phyloP scores from a whole-genome alignment of 2,797 vertebrate species.

The Loris lydekkerianus region DNA sequence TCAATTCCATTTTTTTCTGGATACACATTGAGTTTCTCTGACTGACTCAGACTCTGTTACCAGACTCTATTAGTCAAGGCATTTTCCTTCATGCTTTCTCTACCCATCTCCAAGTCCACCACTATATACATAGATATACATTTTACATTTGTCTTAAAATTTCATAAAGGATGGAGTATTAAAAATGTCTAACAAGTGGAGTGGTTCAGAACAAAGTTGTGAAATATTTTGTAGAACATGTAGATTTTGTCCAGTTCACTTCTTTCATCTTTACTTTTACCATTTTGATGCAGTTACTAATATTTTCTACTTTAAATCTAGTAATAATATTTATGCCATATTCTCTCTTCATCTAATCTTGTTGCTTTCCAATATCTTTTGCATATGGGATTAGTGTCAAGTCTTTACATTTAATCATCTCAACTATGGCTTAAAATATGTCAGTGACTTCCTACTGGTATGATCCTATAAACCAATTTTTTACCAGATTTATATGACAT shows the following conservation, averaged over 20 bases:
- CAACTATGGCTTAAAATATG: not conserved
- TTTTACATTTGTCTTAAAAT: not conserved
- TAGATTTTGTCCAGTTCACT: not conserved
- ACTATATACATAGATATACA: not conserved
- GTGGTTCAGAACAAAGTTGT: not conserved
- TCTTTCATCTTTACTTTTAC: not conserved
- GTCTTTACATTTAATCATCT: not conserved
- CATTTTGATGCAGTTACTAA: not conserved
- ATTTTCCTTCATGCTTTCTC: not conserved
- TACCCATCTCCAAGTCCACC: not conserved
- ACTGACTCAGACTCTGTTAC: not conserved
- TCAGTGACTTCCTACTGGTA: not conserved
- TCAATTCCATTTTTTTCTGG: not conserved
- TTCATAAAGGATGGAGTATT: not conserved
- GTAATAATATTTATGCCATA: not conserved
- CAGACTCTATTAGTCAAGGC: not conserved
- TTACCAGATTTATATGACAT: not conserved
- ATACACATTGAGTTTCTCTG: not conserved
- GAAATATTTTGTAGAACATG: not conserved
- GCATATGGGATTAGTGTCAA: not conserved
- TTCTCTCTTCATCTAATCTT: not conserved
- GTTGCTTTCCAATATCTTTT: not conserved
- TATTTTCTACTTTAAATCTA: not conserved
- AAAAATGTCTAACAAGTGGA: not conserved
- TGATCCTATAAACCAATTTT: not conserved